Base-by-base conservation (phyloP, 1,140 invertebrate genomes). In the Stenopsyche tienmushanensis region DNA sequence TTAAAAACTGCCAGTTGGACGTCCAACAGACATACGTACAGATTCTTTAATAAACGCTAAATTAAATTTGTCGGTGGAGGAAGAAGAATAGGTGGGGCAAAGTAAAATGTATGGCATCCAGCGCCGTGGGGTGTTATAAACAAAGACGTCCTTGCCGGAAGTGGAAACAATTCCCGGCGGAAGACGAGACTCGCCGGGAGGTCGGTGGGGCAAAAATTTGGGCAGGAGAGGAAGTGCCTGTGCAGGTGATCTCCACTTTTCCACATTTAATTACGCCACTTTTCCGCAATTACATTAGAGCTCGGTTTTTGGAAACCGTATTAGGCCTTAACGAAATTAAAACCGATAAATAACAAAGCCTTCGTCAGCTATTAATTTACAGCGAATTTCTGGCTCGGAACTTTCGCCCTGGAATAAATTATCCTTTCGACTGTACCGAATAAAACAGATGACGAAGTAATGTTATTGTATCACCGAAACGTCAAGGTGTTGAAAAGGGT, bases 91-190 rank as follows among this genome's bases (percentile, higher is more conserved):
- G 44, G 17, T 17, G 24, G 21, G 10, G 13, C 23, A 17, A 47
- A 60, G 42, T 60, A 34, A 18, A 57, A 57, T 29, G 39, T 24
- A 57, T 57, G 54, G 17, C 13, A 23, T 10, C 24, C 26, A 18
- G 42, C 54, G 39, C 54, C 39, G 18, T 20, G 8, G 54, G 54
- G 54, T 39, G 29, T 39, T 44, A 39, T 60, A 60, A 60, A 60
- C 57, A 60, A 60, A 47, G 42, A 25, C 21, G 15, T 57, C 3
- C 29, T 29, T 17, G 41, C 17, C 23, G 57, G 17, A 60, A 47
- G 34, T 29, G 57, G 42, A 60, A 47, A 60, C 21, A 47, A 44
- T 21, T 24, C 34, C 8, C 25, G 44, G 17, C 39, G 17, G 29
- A 25, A 44, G 20, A 13, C 9, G 17, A 20, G 29, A 13, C 13